Percentiles rank a stretch among this genome's conserved stretches.
Evolutionary conservation across 2,888 invertebrate species (phyloP).

Genomic region (Nemurella pictetii): DNA sequence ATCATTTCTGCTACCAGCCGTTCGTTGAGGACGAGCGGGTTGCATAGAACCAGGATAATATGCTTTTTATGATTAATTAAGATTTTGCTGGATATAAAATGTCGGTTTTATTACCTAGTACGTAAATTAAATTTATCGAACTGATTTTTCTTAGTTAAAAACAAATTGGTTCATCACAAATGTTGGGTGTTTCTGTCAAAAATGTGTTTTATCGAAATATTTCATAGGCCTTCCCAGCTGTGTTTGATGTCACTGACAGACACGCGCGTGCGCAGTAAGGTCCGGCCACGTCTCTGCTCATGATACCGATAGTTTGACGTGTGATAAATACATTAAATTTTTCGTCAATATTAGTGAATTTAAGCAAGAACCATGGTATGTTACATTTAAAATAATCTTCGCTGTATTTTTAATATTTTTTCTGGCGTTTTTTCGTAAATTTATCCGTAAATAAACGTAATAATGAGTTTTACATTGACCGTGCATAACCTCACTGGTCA

Average conservation of each 20-base stretch:
- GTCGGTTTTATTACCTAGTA: no score
- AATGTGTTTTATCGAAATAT: background rate
- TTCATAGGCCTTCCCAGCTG: background rate
- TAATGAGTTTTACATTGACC: background rate
- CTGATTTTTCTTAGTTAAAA: no score
- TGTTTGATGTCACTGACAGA: background rate
- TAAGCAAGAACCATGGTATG: background rate
- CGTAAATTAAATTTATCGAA: no score
- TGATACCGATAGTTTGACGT: conserved; percentile 17
- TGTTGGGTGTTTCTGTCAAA: background rate
- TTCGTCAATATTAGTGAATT: background rate
- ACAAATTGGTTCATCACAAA: background rate
- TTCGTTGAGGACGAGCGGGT: background rate
- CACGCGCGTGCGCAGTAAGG: conserved; percentile 7
- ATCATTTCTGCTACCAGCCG: background rate
- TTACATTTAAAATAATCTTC: background rate
- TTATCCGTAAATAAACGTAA: background rate
- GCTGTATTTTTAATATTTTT: background rate
- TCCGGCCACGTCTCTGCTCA: conserved; percentile 11
- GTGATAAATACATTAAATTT: background rate
- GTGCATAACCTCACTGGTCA: background rate
- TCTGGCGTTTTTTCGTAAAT: background rate
- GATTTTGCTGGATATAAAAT: background rate
- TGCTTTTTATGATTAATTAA: background rate
- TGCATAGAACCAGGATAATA: background rate